phyloP scores from a whole-genome alignment of 2,797 vertebrate species.

The Hafferia zeledoni region DNA sequence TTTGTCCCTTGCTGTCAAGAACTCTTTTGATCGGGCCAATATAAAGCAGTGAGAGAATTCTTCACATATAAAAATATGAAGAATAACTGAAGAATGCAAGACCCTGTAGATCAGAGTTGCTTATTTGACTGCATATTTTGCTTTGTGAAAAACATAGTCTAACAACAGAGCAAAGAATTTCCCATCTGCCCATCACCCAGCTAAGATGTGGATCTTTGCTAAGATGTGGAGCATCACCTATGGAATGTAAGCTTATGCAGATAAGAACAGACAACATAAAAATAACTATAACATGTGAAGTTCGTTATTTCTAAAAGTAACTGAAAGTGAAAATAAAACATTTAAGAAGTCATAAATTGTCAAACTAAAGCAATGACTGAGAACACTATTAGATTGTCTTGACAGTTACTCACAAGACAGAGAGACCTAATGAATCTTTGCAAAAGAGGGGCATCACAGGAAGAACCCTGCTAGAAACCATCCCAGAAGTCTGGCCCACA shows the following conservation, averaged over 20 bases:
- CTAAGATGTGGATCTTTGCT: background rate
- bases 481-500: fast-evolving
- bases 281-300: background rate
- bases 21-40: background rate
- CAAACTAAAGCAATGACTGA: background rate
- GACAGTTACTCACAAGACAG: background rate
- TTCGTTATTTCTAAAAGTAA: too few relatives aligned
- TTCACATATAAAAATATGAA: background rate
- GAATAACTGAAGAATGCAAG: background rate
- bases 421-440: background rate
- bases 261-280: background rate
- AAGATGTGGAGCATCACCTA: background rate
- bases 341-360: background rate
- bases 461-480: background rate
- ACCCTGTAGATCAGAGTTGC: background rate
- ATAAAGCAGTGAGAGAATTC: background rate
- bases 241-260: background rate
- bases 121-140: background rate
- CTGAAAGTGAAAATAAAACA: background rate
- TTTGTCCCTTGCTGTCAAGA: conserved; percentile 37
- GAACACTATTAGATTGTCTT: background rate
- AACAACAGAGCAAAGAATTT: background rate
- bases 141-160: background rate
- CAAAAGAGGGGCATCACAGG: background rate
- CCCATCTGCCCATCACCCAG: background rate